Base-by-base conservation (phyloP, 2,113 vertebrate species). In the Leuciscus idus region DNA sequence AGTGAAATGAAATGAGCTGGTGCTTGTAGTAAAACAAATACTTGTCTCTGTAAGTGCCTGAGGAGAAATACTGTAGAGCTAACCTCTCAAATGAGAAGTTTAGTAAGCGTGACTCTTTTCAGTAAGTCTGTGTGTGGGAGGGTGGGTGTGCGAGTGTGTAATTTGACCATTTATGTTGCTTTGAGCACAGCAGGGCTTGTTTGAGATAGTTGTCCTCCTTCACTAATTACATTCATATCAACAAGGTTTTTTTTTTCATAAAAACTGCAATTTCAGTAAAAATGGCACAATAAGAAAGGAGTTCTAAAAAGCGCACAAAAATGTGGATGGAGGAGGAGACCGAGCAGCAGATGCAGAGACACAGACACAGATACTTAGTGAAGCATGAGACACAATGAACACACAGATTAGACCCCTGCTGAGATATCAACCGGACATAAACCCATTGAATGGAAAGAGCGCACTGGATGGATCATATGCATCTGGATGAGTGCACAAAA, bases 351-450 rank as follows among this genome's bases (percentile, higher is more conserved):
- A 90, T 73, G 55, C 62, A 70, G 52, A 87, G 61, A 87, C 50
- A 72, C 10, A 59, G 28, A 84, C 73, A 78, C 28, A 55, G 15
- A 87, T 57, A 46, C 57, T 82, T 17, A 15, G 39, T 81, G 57
- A 84, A 76, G 59, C 75, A 75, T 81, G 85, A 84, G 43, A 68
- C 74, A 88, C 68, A 52, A 23, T 68, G 81, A 88, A 84, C 84
- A 80, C 62, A 73, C 61, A 80, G 72, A 46, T 86, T 66, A 85
- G 78, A 85, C 72, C 43, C 33, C 46, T 80, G 66, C 78, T 81
- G 59, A 26, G 64, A 70, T 39, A 73, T 19, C 30, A 15, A 62
- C 62, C 30, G 33, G 79, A 76, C 72, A 83, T 66, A 52, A 0
- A 43, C 15, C 62, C 21, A 50, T 36, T 28, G 36, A 17, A 46